Conservation (phyloP, 2,888 invertebrate genomes). For the Altica lythri region DNA sequence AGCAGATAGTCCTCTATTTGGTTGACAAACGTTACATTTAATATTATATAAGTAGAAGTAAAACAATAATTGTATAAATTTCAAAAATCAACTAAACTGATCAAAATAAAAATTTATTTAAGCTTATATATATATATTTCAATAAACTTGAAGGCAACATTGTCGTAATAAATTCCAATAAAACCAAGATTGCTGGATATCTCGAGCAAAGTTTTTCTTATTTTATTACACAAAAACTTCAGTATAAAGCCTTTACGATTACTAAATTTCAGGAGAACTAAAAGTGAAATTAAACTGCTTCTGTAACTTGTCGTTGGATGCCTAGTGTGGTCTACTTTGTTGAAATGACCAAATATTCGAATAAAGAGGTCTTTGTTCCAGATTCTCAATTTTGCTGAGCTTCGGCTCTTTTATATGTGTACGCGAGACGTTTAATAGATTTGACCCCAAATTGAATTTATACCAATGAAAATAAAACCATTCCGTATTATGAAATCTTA, state of each 20-base stretch:
- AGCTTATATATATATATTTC: conserved; percentile 11
- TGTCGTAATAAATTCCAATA: conserved; percentile 6
- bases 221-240: conserved; percentile 7
- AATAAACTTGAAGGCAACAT: conserved; percentile 11
- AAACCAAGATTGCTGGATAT: conserved; percentile 12
- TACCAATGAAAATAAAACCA: no score
- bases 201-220: conserved; percentile 2
- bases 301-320: conserved; percentile 8
- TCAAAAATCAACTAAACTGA: no score
- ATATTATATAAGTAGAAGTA: no score
- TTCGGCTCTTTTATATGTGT: no score
- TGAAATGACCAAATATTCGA: conserved; percentile 3
- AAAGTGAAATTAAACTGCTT: conserved; percentile 16
- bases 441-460: no score
- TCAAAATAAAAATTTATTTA: no score
- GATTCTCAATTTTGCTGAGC: conserved; percentile 4
- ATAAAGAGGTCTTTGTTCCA: conserved; percentile 13
- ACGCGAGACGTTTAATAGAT: no score
- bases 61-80: no score
- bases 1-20: no score
- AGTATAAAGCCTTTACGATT: conserved; percentile 20
- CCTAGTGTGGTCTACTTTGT: conserved; percentile 7
- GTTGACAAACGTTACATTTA: no score
- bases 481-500: no score
- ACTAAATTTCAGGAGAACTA: conserved; percentile 17